Evolutionary conservation across 2,888 invertebrate genomes (phyloP).

Genomic region (Chloroclysta siterata): DNA sequence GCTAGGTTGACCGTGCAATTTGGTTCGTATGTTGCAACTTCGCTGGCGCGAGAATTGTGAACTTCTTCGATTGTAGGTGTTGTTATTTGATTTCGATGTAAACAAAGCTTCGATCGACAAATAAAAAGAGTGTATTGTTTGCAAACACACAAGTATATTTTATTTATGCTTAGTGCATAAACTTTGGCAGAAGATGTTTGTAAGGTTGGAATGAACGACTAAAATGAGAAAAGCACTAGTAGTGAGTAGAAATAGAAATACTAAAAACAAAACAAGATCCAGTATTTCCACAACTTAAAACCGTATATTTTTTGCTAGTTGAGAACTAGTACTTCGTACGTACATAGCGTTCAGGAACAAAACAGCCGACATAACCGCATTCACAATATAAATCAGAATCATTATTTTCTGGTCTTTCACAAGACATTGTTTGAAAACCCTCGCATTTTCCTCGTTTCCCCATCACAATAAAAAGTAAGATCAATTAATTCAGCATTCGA

Average conservation of each 20-base stretch:
- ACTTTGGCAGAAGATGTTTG: too few species aligned
- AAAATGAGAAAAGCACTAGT: too few species aligned
- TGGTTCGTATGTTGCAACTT: neutral
- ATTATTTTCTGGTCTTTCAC: neutral
- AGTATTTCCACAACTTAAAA: too few species aligned
- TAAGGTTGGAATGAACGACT: too few species aligned
- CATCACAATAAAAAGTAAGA: conserved; percentile 8
- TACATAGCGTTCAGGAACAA: neutral
- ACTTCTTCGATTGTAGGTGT: neutral
- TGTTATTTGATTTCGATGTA: neutral
- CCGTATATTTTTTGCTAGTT: too few species aligned
- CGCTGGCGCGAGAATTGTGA: neutral
- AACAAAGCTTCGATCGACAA: neutral
- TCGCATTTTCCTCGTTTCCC: neutral
- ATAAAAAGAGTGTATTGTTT: too few species aligned
- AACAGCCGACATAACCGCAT: neutral
- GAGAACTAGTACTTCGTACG: too few species aligned
- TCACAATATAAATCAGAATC: neutral
- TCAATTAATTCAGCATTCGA: conserved; percentile 20
- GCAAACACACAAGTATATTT: too few species aligned
- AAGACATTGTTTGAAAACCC: conserved; percentile 8
- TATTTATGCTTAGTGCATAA: too few species aligned
- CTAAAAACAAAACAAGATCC: too few species aligned
- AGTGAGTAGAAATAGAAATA: too few species aligned
- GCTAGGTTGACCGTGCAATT: conserved; percentile 6